phyloP scores from a whole-genome alignment of 2,888 invertebrate species.

The Physocephala rufipes region DNA sequence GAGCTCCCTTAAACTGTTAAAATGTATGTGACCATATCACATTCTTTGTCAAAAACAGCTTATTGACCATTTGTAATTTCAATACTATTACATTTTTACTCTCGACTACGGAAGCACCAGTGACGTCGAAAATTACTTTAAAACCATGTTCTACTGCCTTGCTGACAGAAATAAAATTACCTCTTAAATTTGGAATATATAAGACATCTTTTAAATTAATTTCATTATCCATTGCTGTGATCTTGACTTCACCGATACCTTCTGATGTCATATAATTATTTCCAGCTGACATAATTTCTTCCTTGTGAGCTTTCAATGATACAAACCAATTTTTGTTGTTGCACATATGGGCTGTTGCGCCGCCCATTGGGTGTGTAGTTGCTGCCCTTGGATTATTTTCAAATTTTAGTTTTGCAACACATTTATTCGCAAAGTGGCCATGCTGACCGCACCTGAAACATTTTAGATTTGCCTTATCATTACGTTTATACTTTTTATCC shows the following conservation, averaged over 20 bases:
- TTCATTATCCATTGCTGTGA: slow-evolving; percentile 15
- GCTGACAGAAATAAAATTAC: slow-evolving; percentile 44
- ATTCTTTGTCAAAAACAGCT: slow-evolving; percentile 31
- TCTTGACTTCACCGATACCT: slow-evolving; percentile 28
- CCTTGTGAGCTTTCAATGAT: slow-evolving; percentile 8
- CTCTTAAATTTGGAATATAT: slow-evolving; percentile 39
- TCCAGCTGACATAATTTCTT: slow-evolving; percentile 22
- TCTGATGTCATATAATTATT: slow-evolving; percentile 24
- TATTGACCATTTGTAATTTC: slow-evolving; percentile 23
- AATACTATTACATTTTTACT: slow-evolving; percentile 22
- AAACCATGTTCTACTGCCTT: slow-evolving; percentile 40
- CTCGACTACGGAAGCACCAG: slow-evolving; percentile 30
- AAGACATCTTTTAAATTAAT: slow-evolving; percentile 26
- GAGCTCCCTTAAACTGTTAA: neutral
- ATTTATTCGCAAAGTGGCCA: slow-evolving; percentile 26
- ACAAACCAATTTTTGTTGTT: slow-evolving; percentile 25
- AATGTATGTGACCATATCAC: slow-evolving; percentile 34
- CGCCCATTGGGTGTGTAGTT: slow-evolving; percentile 9
- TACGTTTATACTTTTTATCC: neutral
- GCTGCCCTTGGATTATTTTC: neutral
- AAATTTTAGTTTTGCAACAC: slow-evolving; percentile 7
- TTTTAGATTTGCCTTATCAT: slow-evolving; percentile 4
- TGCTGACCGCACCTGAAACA: slow-evolving; percentile 32
- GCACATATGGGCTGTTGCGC: slow-evolving; percentile 35
- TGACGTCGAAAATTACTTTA: slow-evolving; percentile 27